These are phyloP conservation scores for Ivindomyrus marchei DNA, from an alignment of 2,113 vertebrate species.

Conservation along the genomic window DNA sequence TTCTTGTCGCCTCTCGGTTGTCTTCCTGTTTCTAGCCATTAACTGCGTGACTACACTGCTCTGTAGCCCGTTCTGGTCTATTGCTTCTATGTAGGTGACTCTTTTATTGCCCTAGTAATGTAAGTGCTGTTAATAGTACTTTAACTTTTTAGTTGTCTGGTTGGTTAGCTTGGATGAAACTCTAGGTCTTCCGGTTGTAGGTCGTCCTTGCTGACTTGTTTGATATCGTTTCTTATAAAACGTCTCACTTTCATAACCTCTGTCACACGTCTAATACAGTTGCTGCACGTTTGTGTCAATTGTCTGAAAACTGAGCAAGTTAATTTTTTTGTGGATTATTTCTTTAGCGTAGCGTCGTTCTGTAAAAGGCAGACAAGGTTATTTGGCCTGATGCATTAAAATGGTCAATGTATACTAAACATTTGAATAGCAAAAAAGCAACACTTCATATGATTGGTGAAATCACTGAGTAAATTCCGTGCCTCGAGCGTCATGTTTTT, in stretches of 20 bases:
- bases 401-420: background rate
- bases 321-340: background rate
- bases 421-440: background rate
- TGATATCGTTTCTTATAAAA: background rate
- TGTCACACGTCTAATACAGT: background rate
- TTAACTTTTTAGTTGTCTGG: background rate
- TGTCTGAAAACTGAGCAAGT: background rate
- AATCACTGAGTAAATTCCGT: background rate
- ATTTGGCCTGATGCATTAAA: background rate
- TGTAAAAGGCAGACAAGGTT: background rate
- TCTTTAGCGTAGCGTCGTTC: background rate
- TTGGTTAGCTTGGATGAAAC: background rate
- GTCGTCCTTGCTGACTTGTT: background rate
- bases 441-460: background rate
- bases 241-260: background rate
- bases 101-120: background rate
- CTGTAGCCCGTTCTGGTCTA: background rate
- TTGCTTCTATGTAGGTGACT: background rate
- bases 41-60: background rate
- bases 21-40: background rate
- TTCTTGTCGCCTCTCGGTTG: background rate
- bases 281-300: background rate
- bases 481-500: background rate
- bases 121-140: background rate
- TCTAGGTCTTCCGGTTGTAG: background rate